Base-by-base conservation (phyloP, 2,113 vertebrate species). In the Irena cyanogastra region DNA sequence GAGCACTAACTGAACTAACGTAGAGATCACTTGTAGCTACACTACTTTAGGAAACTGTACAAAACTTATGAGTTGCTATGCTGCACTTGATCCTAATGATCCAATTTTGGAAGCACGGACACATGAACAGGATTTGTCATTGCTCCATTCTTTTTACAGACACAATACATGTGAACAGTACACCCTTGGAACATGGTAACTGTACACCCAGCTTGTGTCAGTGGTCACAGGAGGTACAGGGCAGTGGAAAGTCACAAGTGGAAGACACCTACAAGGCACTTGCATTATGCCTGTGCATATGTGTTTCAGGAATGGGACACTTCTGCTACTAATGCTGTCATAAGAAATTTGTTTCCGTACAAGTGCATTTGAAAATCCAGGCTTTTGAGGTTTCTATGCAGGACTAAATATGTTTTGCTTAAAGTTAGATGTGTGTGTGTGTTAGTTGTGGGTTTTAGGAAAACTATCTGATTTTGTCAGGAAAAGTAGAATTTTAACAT, bases 31-130 rank as follows among this genome's bases (percentile, higher is more conserved):
- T 4, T n/a, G n/a, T 31, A 70, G 64, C 31, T 71, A 10, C 19
- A 22, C 9, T 64, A 65, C 22, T 72, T 57, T 53, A 59, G 65
- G 41, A 52, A 86, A 52, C 33, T 37, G 6, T 27, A 42, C 2
- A 1, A n/a, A n/a, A n/a, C 16, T 37, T 37, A 3, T 0, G 22
- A 44, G 16, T 39, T 57, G 20, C 26, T 7, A 1, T 39, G 39
- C 28, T 84, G 45, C 88, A 39, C 21, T 71, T 37, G 33, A 20
- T 37, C 3, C 0, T 8, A 23, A 44, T 49, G 33, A 13, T 65
- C 8, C 18, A 6, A 7, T 81, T 47, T 47, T 81, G 33, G n/a
- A 66, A 57, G 37, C 19, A n/a, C 1, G 1, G 44, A 31, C 18
- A 64, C 20, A 9, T 11, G 52, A 30, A 53, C 52, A 35, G 31